Evolutionary conservation across 2,113 vertebrate species (phyloP).

Genomic region (Larimichthys polyactis): DNA sequence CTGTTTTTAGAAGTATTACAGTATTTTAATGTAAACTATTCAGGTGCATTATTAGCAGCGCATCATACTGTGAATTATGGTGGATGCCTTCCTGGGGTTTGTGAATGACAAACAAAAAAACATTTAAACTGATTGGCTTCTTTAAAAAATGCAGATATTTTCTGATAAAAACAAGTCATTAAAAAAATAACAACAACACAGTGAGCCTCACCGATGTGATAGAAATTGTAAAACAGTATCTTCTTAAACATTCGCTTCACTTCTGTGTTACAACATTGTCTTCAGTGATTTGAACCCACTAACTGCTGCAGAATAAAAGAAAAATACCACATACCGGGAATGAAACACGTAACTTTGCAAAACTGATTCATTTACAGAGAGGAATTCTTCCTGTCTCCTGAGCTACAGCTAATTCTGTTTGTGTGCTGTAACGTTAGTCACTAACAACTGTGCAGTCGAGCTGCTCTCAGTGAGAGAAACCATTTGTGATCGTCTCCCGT

Average conservation of each 20-base stretch:
- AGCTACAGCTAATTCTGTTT: constrained; percentile 1
- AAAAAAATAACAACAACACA: background rate
- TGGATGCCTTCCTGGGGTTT: background rate
- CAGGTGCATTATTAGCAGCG: background rate
- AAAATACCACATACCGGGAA: background rate
- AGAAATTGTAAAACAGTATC: background rate
- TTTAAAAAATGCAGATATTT: background rate
- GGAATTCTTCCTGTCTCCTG: background rate
- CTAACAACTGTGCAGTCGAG: constrained; percentile 1
- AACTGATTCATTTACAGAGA: background rate
- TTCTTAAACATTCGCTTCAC: background rate
- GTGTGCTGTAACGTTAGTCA: background rate
- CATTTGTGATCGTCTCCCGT: constrained; percentile 41
- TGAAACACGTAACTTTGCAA: background rate
- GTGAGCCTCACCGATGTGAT: background rate
- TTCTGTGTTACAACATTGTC: background rate
- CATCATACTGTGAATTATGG: background rate
- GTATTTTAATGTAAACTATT: background rate
- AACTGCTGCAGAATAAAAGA: background rate
- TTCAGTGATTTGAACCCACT: background rate
- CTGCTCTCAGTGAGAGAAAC: constrained; percentile 36
- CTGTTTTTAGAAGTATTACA: background rate
- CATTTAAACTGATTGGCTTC: background rate
- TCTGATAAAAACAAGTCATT: background rate
- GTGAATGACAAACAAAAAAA: background rate